phyloP scores from a whole-genome alignment of 2,797 vertebrate genomes.

The Alosa sapidissima region DNA sequence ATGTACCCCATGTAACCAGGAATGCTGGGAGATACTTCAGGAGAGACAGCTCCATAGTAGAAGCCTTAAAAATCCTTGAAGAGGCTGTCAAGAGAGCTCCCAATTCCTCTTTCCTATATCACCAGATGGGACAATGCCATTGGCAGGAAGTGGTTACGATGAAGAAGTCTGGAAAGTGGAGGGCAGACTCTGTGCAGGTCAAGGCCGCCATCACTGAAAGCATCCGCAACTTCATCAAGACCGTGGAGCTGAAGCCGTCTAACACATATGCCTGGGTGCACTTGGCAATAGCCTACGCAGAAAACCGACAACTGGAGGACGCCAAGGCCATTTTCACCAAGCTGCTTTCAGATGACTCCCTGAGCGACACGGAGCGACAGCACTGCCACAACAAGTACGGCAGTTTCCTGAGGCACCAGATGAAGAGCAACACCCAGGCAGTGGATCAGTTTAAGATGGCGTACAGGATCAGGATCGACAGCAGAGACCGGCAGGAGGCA shows the following conservation, averaged over 20 bases:
- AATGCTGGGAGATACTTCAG: slow-evolving; percentile 58
- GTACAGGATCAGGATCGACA: slow-evolving; percentile 51
- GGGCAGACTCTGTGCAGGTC: not conserved
- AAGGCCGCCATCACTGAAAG: slow-evolving; percentile 39
- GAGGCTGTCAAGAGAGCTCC: slow-evolving; percentile 43
- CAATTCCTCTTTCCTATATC: slow-evolving; percentile 14
- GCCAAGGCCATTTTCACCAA: slow-evolving; percentile 43
- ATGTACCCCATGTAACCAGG: slow-evolving; percentile 51
- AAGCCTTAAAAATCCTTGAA: slow-evolving; percentile 51
- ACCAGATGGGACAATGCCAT: slow-evolving; percentile 36
- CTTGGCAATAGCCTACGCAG: slow-evolving; percentile 37
- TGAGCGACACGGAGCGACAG: slow-evolving; percentile 43
- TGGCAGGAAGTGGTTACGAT: not conserved
- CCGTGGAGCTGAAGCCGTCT: slow-evolving; percentile 40
- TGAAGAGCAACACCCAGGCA: not conserved
- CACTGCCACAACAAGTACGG: slow-evolving; percentile 44
- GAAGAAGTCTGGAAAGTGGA: not conserved
- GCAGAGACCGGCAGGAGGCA: slow-evolving; percentile 39
- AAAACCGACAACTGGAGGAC: slow-evolving; percentile 34
- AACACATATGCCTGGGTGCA: slow-evolving; percentile 39
- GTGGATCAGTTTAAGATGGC: slow-evolving; percentile 52
- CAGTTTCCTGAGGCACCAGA: slow-evolving; percentile 44
- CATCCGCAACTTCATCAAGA: slow-evolving; percentile 43
- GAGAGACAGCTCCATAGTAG: slow-evolving; percentile 44
- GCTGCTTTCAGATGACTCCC: slow-evolving; percentile 33